Base-by-base conservation (phyloP, 2,888 invertebrate genomes). In the Phanerotoma sp. region DNA sequence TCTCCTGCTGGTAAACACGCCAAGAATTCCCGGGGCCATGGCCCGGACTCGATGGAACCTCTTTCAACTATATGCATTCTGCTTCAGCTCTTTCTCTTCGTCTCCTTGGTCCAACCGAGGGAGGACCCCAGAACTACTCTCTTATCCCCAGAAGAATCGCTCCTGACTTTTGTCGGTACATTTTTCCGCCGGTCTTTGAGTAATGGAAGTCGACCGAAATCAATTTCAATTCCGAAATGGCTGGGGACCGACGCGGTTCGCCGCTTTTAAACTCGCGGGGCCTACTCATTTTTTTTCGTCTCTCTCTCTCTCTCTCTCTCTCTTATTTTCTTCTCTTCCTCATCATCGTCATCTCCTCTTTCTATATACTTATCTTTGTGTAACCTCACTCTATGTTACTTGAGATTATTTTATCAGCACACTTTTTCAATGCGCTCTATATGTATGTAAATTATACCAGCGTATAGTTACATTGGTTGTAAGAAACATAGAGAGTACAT, bases 171-270 rank as follows among this genome's bases (percentile, higher is more conserved):
- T 71, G 69, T 69, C 68, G 70, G 70, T 69, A 63, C 67, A 62
- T 66, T 66, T 68, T 66, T 67, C 58, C 61, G 65, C 62, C 67
- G 61, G 57, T 60, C 61, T 64, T 70, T 70, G 70, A 70, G 70
- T 70, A 70, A 70, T 70, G 70, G 68, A 70, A 70, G 65, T 68
- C 67, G 65, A 66, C 67, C 69, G 70, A 70, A 70, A 70, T 70
- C 70, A 70, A 70, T 70, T 70, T 67, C 68, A 66, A 70, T 69
- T 68, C 67, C 68, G 49, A 64, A 62, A 63, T 65, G 62, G 62
- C 60, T 58, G 58, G 54, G 56, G 57, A 52, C 46, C 58, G 54
- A 55, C 56, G 54, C 56, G 57, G 60, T 58, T 49, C 54, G 55
- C 60, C 59, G 62, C 58, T 57, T 57, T 58, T 50, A 51, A 41